A percentile compares a stretch with the other conserved stretches of the same genome.
Evolutionary conservation across 2,888 invertebrate species (phyloP).

Genomic region (Hypomecis atomaria): DNA sequence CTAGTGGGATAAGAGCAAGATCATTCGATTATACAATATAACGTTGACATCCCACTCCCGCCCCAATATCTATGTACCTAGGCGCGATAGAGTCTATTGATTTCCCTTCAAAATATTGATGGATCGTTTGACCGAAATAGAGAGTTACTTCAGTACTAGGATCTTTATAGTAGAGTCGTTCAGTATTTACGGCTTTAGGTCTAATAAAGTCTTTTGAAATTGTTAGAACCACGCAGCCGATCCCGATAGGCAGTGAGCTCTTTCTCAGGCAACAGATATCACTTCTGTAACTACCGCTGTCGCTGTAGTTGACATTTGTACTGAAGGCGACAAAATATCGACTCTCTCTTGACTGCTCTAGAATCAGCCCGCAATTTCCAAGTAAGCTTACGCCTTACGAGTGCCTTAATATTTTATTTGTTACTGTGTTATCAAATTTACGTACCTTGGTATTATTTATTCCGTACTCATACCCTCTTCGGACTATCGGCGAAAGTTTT

Average conservation of each 20-base stretch:
- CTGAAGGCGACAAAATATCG: neutral
- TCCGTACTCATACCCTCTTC: slow-evolving; percentile 18
- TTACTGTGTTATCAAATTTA: slow-evolving; percentile 9
- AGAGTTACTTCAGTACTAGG: neutral
- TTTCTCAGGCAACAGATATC: neutral
- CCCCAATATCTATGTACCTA: no score
- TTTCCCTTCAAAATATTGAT: slow-evolving; percentile 7
- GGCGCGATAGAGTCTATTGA: neutral
- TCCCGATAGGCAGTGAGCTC: neutral
- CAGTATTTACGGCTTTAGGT: neutral
- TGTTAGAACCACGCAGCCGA: neutral
- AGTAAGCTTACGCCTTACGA: neutral
- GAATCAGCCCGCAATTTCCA: neutral
- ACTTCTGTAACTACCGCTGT: neutral
- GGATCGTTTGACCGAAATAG: slow-evolving; percentile 4
- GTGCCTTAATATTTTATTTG: neutral
- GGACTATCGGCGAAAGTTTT: slow-evolving; percentile 25
- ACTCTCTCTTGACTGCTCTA: neutral
- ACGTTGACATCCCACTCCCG: no score
- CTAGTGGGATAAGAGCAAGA: no score
- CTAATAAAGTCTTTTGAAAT: slow-evolving; percentile 1
- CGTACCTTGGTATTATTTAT: slow-evolving; percentile 10
- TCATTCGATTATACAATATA: no score
- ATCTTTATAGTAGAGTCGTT: neutral
- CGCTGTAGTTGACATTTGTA: neutral